A percentile compares a stretch with the other conserved stretches of the same genome.
Evolutionary conservation across 2,113 vertebrate species (phyloP).

Genomic region (Cheilinus undulatus): DNA sequence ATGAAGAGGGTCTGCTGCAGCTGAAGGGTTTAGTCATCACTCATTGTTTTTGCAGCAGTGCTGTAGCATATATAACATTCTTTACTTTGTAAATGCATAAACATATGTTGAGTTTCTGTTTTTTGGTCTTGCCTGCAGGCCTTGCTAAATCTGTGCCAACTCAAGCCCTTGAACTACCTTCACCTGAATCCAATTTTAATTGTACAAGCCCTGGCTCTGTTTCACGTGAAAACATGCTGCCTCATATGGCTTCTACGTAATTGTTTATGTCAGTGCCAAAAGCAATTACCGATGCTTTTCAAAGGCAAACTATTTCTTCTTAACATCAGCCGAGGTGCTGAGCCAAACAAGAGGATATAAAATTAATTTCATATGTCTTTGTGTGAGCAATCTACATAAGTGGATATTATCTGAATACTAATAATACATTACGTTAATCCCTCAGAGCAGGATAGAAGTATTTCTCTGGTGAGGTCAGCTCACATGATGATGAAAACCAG

Average conservation of each 20-base stretch:
- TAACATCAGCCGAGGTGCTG: constrained; percentile 13
- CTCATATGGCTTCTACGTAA: constrained; percentile 28
- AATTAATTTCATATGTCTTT: constrained; percentile 26
- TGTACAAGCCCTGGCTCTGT: constrained; percentile 43
- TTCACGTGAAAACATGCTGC: constrained; percentile 38
- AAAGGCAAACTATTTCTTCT: constrained; percentile 23
- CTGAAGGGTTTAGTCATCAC: constrained; percentile 13
- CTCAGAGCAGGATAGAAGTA: constrained; percentile 36
- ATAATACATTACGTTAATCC: constrained; percentile 41
- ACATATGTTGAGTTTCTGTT: constrained; percentile 59
- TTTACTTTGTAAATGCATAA: constrained; percentile 46
- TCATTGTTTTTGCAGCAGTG: constrained; percentile 11
- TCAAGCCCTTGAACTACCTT: constrained; percentile 60
- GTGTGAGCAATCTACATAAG: constrained; percentile 28
- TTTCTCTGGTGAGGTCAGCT: constrained; percentile 66
- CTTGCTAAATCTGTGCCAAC: constrained; percentile 46
- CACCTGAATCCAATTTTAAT: constrained; percentile 53
- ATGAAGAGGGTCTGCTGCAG: constrained; percentile 43
- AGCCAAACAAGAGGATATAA: constrained; percentile 11
- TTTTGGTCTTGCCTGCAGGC: constrained; percentile 40
- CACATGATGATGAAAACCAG: constrained; percentile 57
- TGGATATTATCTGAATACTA: constrained; percentile 64
- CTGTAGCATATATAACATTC: constrained; percentile 37
- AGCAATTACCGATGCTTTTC: constrained; percentile 34
- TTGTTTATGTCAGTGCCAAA: constrained; percentile 37